A percentile compares a stretch with the other conserved stretches of the same genome.
phyloP scores from a whole-genome alignment of 2,113 vertebrate genomes.

The Pelvicachromis taeniatus region DNA sequence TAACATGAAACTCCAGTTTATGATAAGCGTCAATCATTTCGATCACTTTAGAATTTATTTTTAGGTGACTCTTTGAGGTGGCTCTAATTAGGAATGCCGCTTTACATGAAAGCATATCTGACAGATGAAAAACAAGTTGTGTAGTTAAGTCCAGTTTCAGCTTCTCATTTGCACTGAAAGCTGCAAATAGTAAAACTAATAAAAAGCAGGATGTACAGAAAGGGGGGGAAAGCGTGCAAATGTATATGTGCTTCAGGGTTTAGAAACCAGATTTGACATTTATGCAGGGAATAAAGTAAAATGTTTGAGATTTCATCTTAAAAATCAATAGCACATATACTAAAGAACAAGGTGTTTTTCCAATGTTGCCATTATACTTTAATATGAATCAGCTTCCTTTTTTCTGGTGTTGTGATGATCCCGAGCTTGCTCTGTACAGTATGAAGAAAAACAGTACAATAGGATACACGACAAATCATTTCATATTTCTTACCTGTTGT shows the following conservation, averaged over 20 bases:
- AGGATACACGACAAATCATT: neutral
- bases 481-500: constrained; percentile 82
- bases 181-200: neutral
- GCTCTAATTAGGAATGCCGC: neutral
- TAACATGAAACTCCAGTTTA: neutral
- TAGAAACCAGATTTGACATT: neutral
- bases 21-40: neutral
- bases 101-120: neutral
- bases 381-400: neutral
- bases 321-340: neutral
- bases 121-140: neutral
- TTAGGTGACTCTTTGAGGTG: neutral
- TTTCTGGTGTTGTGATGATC: neutral
- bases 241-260: neutral
- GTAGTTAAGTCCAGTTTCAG: neutral
- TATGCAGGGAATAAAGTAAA: neutral
- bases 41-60: neutral
- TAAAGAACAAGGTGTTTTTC: neutral
- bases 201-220: neutral
- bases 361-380: neutral
- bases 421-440: neutral
- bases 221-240: neutral
- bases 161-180: neutral
- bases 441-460: neutral
- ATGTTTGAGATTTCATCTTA: neutral